Evolutionary conservation across 1,140 invertebrate genomes (phyloP).

Genomic region (Brachionus calyciflorus): DNA sequence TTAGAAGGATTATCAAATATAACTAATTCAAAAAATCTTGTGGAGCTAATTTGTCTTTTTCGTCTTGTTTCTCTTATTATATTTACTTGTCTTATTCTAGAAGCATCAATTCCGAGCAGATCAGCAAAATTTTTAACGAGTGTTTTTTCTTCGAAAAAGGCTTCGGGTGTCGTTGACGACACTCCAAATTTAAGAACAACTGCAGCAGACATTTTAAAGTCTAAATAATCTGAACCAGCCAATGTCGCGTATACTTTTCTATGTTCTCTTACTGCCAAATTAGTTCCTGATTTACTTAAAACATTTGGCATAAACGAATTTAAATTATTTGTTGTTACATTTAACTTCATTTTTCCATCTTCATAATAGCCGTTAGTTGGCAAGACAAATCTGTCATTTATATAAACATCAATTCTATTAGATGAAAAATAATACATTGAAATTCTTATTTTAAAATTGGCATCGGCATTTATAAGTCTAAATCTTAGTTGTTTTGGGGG

Average conservation of each 20-base stretch:
- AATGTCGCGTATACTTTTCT: constrained; percentile 31
- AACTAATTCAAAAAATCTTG: not conserved
- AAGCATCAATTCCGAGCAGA: constrained; percentile 21
- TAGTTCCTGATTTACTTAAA: not conserved
- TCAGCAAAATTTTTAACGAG: constrained; percentile 40
- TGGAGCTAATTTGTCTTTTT: not conserved
- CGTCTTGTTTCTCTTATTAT: constrained; percentile 32
- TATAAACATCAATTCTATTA: constrained; percentile 54
- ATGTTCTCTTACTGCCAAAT: not conserved
- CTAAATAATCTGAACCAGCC: not conserved
- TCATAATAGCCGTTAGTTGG: constrained; percentile 51
- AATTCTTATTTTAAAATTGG: constrained; percentile 50
- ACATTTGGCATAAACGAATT: constrained; percentile 40
- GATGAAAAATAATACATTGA: constrained; percentile 53
- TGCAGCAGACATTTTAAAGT: constrained; percentile 37
- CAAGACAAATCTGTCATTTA: constrained; percentile 50
- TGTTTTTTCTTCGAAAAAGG: not conserved
- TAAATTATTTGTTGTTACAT: not conserved
- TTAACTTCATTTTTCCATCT: constrained; percentile 36
- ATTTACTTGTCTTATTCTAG: constrained; percentile 17
- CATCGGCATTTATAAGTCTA: constrained; percentile 51
- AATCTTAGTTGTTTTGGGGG: constrained; percentile 53
- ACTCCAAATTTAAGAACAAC: constrained; percentile 14
- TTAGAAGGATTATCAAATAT: constrained; percentile 20
- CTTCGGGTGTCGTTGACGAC: not conserved